Evolutionary conservation across 2,113 vertebrate genomes (phyloP).

Genomic region (Datnioides undecimradiatus): DNA sequence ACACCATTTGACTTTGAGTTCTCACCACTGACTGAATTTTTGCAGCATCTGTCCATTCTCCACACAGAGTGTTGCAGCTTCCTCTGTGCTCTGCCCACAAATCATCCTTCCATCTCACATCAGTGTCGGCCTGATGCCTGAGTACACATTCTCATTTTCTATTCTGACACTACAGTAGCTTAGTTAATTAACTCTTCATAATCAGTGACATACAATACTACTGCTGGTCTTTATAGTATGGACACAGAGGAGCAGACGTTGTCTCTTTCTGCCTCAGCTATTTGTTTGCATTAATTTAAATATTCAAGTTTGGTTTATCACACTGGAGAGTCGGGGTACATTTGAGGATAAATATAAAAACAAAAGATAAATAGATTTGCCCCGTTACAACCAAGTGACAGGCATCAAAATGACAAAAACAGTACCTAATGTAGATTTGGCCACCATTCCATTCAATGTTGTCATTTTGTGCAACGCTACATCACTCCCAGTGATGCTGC

Average conservation of each 20-base stretch:
- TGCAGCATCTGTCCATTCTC: constrained; percentile 46
- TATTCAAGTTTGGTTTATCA: too few relatives aligned
- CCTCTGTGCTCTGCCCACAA: constrained; percentile 2
- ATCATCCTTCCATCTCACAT: constrained; percentile 1
- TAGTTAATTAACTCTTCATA: background rate
- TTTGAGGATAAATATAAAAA: too few relatives aligned
- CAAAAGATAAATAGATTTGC: too few relatives aligned
- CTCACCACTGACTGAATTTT: constrained; percentile 20
- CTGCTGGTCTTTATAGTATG: background rate
- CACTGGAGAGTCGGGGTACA: too few relatives aligned
- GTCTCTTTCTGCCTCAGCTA: too few relatives aligned
- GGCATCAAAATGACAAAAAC: too few relatives aligned
- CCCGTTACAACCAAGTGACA: too few relatives aligned
- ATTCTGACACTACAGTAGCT: background rate
- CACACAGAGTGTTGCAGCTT: background rate
- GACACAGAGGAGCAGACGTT: background rate
- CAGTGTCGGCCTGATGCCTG: background rate
- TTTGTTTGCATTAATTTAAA: too few relatives aligned
- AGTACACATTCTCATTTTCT: background rate
- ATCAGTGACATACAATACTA: background rate
- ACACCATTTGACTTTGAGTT: constrained; percentile 50
- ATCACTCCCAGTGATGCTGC: too few relatives aligned
- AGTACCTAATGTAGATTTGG: too few relatives aligned
- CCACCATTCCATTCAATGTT: too few relatives aligned
- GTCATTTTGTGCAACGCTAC: too few relatives aligned